A percentile compares a stretch with the other conserved stretches of the same genome.
Evolutionary conservation across 2,113 vertebrate genomes (phyloP).

Genomic region (Hippocampus comes): DNA sequence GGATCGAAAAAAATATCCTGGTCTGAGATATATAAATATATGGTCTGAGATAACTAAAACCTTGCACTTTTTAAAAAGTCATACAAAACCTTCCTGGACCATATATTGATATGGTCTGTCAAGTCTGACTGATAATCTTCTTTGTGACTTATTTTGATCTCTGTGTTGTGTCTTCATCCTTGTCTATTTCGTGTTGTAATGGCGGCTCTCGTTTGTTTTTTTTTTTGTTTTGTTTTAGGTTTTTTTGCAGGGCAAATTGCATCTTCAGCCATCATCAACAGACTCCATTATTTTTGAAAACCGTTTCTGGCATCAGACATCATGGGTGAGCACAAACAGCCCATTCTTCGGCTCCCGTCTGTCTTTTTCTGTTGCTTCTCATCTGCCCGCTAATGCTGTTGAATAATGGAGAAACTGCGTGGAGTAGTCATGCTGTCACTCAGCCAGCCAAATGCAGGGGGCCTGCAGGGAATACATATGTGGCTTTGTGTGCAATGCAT

Average conservation of each 20-base stretch:
- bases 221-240: slow-evolving; percentile 11
- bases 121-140: slow-evolving; percentile 29
- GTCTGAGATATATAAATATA: slow-evolving; percentile 40
- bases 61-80: slow-evolving; percentile 25
- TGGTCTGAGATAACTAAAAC: slow-evolving; percentile 36
- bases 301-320: slow-evolving; percentile 33
- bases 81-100: slow-evolving; percentile 28
- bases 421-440: slow-evolving; percentile 66
- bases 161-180: slow-evolving; percentile 28
- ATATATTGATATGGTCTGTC: slow-evolving; percentile 19
- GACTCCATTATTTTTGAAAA: slow-evolving; percentile 51
- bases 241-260: slow-evolving; percentile 28
- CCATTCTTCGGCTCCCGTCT: slow-evolving; percentile 27
- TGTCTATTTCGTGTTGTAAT: slow-evolving; percentile 25
- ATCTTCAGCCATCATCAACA: slow-evolving; percentile 32
- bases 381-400: slow-evolving; percentile 57
- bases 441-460: slow-evolving; percentile 52
- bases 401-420: slow-evolving; percentile 68
- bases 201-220: slow-evolving; percentile 15
- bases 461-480: slow-evolving; percentile 53
- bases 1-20: slow-evolving; percentile 19
- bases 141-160: slow-evolving; percentile 36
- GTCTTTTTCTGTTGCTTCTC: slow-evolving; percentile 45
- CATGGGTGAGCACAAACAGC: slow-evolving; percentile 44
- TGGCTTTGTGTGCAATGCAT: slow-evolving; percentile 24